Conservation (phyloP, 92 coral and sea anemone genomes). For the Umimayanthus kanabou region DNA sequence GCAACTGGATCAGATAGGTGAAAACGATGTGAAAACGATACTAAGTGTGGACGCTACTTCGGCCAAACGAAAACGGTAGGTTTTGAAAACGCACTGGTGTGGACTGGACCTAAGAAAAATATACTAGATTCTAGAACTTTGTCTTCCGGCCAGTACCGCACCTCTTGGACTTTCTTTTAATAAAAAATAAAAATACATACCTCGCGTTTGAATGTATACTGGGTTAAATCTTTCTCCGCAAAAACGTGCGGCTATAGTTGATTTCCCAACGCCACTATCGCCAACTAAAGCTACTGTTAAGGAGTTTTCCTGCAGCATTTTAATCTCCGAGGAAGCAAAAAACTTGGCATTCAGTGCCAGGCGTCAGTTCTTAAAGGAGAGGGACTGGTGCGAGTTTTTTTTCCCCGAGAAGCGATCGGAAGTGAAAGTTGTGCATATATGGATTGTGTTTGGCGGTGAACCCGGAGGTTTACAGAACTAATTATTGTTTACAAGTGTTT, state of each 20-base stretch:
- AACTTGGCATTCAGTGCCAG: background rate
- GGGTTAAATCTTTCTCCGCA: conserved; percentile 77
- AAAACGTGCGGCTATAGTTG: conserved; percentile 66
- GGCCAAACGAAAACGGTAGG: too few species aligned
- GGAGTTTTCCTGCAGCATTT: conserved; percentile 7
- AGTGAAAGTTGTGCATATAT: background rate
- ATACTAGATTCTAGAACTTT: too few species aligned
- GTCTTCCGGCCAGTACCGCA: too few species aligned
- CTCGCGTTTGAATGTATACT: conserved; percentile 69
- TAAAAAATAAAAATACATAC: conserved; percentile 30
- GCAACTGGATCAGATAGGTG: too few species aligned
- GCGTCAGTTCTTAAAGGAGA: background rate
- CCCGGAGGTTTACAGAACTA: background rate
- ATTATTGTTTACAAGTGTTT: too few species aligned
- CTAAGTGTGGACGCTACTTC: too few species aligned
- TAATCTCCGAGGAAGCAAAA: background rate
- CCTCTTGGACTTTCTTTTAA: too few species aligned
- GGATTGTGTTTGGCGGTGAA: too few species aligned
- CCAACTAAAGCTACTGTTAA: conserved; percentile 83
- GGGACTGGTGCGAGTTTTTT: conserved; percentile 25
- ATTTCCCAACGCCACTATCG: conserved; percentile 94
- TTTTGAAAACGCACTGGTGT: too few species aligned
- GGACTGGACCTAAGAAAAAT: too few species aligned
- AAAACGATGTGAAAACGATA: too few species aligned
- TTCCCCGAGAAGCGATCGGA: background rate